Base-by-base conservation (phyloP, 2,113 vertebrate species). In the Bagarius yarrelli region DNA sequence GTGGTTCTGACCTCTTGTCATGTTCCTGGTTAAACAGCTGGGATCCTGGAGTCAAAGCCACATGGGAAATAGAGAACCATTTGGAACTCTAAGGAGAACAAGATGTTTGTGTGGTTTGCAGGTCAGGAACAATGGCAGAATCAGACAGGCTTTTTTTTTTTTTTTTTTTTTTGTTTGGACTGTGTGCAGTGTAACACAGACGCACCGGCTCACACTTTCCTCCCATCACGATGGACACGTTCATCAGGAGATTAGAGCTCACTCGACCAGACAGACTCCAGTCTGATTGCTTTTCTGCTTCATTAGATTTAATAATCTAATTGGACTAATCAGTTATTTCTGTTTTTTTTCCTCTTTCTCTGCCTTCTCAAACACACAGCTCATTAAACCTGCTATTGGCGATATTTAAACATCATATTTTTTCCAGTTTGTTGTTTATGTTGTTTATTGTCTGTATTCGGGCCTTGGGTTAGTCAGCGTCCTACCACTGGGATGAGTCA, bases 271-370 rank as follows among this genome's bases (percentile, higher is more conserved):
- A 79, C 76, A 83, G 76, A 79, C 57, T 70, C 63, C 4, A 80
- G 79, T 82, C 80, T 86, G 85, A 86, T 82, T 86, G 85, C 71
- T 69, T 82, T 86, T 74, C 67, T 32, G 60, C 80, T 84, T 83
- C 67, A 80, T 86, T 86, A 83, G 77, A 53, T 73, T 52, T 81
- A 80, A 73, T 84, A 84, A 86, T 84, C 55, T 80, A 84, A 83
- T 74, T 86, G 66, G 83, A 53, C 78, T 75, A 83, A 84, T 82
- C 80, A 75, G 67, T 83, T 79, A 69, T 76, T 80, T 55, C 56
- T 78, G 47, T 64, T 64, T 82, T n/a, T 32, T 32, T 60, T 55
- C 66, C 52, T 27, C 9, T 40, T 32, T 55, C 12, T 13, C 55
- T 74, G 75, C 80, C 40, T 67, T 23, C 75, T 78, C 53, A 78